These are phyloP conservation scores for Toxonevra muliebris DNA, from an alignment of 2,888 invertebrate genomes.

Conservation along the genomic window DNA sequence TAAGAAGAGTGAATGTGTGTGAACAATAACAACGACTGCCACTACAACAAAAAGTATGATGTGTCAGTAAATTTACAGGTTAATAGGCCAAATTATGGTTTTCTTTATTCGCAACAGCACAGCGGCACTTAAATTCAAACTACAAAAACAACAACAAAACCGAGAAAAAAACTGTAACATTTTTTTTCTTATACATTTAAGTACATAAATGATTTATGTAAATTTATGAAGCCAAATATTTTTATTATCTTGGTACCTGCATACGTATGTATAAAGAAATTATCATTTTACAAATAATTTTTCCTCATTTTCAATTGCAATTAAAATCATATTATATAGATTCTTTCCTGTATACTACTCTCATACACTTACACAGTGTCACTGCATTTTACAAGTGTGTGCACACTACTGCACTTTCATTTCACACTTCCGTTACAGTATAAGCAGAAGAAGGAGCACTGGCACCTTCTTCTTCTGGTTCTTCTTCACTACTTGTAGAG, in stretches of 20 bases:
- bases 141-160: too few relatives aligned
- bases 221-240: too few relatives aligned
- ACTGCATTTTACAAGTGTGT: background rate
- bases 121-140: too few relatives aligned
- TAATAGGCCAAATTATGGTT: slow-evolving; percentile 31
- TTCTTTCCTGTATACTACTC: too few relatives aligned
- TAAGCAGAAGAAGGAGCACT: background rate
- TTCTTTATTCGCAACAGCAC: background rate
- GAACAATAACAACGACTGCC: background rate
- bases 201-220: too few relatives aligned
- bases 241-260: too few relatives aligned
- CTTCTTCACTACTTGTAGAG: background rate
- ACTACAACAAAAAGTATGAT: background rate
- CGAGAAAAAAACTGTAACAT: too few relatives aligned
- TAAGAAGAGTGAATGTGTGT: background rate
- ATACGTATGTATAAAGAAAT: too few relatives aligned
- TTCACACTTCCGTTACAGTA: too few relatives aligned
- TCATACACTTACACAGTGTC: background rate
- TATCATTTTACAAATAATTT: background rate
- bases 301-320: background rate
- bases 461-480: background rate
- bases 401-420: too few relatives aligned
- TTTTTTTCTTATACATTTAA: too few relatives aligned
- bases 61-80: slow-evolving; percentile 24
- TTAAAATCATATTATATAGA: slow-evolving; percentile 5